Conservation (phyloP, 2,113 vertebrate species). For the Holacanthus passer region DNA sequence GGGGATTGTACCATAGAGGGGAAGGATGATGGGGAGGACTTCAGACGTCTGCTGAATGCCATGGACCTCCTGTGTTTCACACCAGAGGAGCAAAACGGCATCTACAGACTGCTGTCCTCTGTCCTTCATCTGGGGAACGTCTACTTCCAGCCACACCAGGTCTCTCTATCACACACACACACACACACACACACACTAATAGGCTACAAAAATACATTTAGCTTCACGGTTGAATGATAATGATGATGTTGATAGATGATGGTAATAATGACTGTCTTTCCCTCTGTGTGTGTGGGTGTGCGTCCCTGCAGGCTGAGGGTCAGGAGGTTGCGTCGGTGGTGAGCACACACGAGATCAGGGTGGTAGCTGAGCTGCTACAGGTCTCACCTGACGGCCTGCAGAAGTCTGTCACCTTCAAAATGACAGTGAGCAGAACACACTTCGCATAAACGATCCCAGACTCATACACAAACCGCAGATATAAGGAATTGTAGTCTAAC, state of each 20-base stretch:
- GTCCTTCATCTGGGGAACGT: conserved; percentile 97
- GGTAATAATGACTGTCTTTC: conserved; percentile 11
- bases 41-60: conserved; percentile 91
- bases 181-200: conserved; percentile 23
- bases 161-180: conserved; percentile 18
- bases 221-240: conserved; percentile 42
- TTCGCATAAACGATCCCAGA: not conserved
- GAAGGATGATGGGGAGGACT: conserved; percentile 92
- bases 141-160: conserved; percentile 88
- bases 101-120: conserved; percentile 95
- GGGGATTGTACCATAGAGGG: conserved; percentile 93
- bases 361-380: conserved; percentile 93
- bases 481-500: not conserved
- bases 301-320: conserved; percentile 86
- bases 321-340: conserved; percentile 92
- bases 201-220: conserved; percentile 2
- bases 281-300: conserved; percentile 1
- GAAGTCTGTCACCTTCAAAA: conserved; percentile 95
- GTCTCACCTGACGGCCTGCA: conserved; percentile 95
- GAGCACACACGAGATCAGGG: conserved; percentile 92
- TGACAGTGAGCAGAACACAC: conserved; percentile 87
- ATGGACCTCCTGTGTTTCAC: conserved; percentile 95
- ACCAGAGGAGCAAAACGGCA: conserved; percentile 91
- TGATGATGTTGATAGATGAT: conserved; percentile 42
- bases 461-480: not conserved